Base-by-base conservation (phyloP, 2,113 vertebrate genomes). In the Sinocyclocheilus maitianheensis region DNA sequence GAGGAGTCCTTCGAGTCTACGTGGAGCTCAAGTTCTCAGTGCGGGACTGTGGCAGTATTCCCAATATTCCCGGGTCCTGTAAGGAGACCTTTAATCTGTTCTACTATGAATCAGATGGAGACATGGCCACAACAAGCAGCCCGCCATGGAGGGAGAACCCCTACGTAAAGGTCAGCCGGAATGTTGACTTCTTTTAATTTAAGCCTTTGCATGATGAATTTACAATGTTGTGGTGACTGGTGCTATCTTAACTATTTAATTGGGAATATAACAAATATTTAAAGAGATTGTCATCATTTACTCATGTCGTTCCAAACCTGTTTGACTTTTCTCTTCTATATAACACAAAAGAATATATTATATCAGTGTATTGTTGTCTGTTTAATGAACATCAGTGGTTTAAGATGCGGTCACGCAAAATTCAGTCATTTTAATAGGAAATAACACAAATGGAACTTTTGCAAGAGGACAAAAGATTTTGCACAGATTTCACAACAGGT, bases 31-130 rank as follows among this genome's bases (percentile, higher is more conserved):
- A 99, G 91, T 99, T 99, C 91, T 99, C 98, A 0, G 98, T 99
- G 13, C 95, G 98, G 0, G 98, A 99, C 94, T 99, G 98, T 60
- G 98, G 97, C 87, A 99, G 98, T 93, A 99, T 99, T 85, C 98
- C 98, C 71, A 99, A 99, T 92, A 99, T 99, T 90, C 97, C 97
- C 0, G 98, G 98, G 86, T 99, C 98, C 91, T 99, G 98, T 94
- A 99, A 99, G 92, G 98, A 99, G 93, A 99, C 98, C 83, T 99
- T 99, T 93, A 99, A 99, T 91, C 96, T 99, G 85, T 99, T 99
- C 91, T 99, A 99, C 92, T 99, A 99, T 0, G 98, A 99, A 91
- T 97, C 98, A 0, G 98, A 99, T 62, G 94, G 96, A 0, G 98
- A 99, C 84, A 95, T 95, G 12, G 97, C 98, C 12, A 97, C 97